A percentile compares a stretch with the other conserved stretches of the same genome.
Evolutionary conservation across 1,140 invertebrate species (phyloP).

Genomic region (Cecropterus lyciades): DNA sequence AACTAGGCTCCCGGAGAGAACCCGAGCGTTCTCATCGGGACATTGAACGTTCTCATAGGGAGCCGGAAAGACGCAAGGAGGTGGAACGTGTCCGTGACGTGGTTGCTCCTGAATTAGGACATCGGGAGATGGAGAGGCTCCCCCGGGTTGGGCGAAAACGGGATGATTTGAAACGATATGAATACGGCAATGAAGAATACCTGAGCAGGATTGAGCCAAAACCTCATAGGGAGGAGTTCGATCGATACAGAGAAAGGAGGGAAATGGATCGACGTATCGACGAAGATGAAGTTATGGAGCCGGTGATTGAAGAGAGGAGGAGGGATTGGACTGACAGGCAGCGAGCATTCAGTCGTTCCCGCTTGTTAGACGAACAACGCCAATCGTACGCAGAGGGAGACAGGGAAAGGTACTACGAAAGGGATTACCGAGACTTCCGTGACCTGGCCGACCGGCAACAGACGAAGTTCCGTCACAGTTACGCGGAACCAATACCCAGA

Average conservation of each 20-base stretch:
- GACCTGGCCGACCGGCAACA: conserved; percentile 75
- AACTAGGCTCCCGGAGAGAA: conserved; percentile 68
- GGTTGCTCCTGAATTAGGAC: conserved; percentile 52
- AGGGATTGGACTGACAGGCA: conserved; percentile 76
- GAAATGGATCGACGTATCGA: conserved; percentile 75
- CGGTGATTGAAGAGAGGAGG: conserved; percentile 75
- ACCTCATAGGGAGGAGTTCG: conserved; percentile 66
- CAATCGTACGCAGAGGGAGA: conserved; percentile 72
- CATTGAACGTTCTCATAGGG: conserved; percentile 69
- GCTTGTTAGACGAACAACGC: conserved; percentile 73
- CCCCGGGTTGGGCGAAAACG: conserved; percentile 74
- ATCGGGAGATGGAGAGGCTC: conserved; percentile 72
- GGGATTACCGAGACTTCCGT: conserved; percentile 73
- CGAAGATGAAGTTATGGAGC: conserved; percentile 79
- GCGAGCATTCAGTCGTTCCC: conserved; percentile 73
- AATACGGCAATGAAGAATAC: conserved; percentile 73
- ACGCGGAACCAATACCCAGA: conserved; percentile 79
- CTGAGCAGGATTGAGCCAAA: conserved; percentile 74
- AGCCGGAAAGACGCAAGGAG: conserved; percentile 70
- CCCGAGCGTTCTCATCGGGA: conserved; percentile 73
- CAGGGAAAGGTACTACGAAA: conserved; percentile 74
- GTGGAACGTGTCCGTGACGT: conserved; percentile 62
- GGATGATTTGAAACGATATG: conserved; percentile 69
- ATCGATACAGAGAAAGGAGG: conserved; percentile 67
- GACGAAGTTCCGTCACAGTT: conserved; percentile 80